Evolutionary conservation across 2,797 vertebrate genomes (phyloP).

Genomic region (Leuciscus waleckii): DNA sequence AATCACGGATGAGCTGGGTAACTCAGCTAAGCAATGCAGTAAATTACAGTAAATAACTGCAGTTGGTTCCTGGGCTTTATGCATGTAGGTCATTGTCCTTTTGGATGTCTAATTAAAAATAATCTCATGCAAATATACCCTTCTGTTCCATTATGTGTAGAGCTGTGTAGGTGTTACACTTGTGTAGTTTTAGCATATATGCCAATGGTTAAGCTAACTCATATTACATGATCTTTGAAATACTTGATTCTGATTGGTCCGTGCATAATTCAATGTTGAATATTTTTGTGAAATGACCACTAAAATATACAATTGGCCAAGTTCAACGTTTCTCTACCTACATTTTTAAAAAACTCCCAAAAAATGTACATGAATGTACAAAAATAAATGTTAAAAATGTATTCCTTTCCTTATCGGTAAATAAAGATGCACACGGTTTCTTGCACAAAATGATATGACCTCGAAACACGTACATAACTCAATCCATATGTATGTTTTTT

Average conservation of each 20-base stretch:
- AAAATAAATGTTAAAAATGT: too few species aligned
- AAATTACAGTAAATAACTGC: conserved; percentile 17
- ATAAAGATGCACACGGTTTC: neutral
- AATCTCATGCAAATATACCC: neutral
- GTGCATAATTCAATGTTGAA: neutral
- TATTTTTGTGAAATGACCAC: neutral
- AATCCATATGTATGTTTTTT: neutral
- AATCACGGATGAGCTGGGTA: conserved; percentile 1
- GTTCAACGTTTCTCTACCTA: accelerated
- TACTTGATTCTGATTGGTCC: neutral
- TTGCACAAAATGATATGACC: neutral
- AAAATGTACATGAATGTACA: neutral
- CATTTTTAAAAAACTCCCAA: neutral
- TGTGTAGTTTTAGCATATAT: neutral
- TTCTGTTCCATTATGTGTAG: neutral
- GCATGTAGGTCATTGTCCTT: conserved; percentile 8
- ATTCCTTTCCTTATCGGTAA: too few species aligned
- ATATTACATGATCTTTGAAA: neutral
- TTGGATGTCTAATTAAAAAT: conserved; percentile 24
- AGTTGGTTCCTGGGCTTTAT: conserved; percentile 1
- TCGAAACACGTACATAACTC: neutral
- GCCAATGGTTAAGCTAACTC: neutral
- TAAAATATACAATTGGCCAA: neutral
- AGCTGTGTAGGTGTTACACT: neutral
- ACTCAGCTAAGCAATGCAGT: neutral